Evolutionary conservation across 2,888 invertebrate genomes (phyloP).

Genomic region (Megalurothrips usitatus): DNA sequence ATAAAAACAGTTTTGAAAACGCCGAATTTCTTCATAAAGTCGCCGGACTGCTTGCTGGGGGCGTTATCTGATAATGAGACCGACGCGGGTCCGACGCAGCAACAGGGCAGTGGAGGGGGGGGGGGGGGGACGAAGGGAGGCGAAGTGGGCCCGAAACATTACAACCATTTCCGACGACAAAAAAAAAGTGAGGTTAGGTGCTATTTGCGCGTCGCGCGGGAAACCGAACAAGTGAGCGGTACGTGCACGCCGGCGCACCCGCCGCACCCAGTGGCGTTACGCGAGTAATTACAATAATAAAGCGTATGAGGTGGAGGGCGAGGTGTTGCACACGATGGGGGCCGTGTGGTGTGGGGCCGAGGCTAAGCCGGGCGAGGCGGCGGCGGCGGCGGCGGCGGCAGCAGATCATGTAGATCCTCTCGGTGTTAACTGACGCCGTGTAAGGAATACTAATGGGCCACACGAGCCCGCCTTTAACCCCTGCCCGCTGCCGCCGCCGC

Average conservation of each 20-base stretch:
- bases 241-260: too few relatives aligned
- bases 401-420: constrained; percentile 18
- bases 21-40: not conserved
- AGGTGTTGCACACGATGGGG: not conserved
- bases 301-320: not conserved
- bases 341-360: not conserved
- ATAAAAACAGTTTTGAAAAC: not conserved
- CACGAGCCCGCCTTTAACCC: not conserved
- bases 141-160: not conserved
- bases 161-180: too few relatives aligned
- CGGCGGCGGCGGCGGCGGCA: not conserved
- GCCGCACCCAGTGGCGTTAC: too few relatives aligned
- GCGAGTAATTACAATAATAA: too few relatives aligned
- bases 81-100: not conserved
- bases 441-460: constrained; percentile 25
- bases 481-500: not conserved
- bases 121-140: not conserved
- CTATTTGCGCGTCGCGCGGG: too few relatives aligned
- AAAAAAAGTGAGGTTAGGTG: too few relatives aligned
- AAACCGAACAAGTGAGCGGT: too few relatives aligned
- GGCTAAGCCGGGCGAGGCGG: not conserved
- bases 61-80: not conserved
- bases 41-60: not conserved
- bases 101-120: not conserved
- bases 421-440: constrained; percentile 1